Percentiles rank a stretch among this genome's conserved stretches.
Evolutionary conservation across 2,113 vertebrate species (phyloP).

Genomic region (Mesocricetus auratus): DNA sequence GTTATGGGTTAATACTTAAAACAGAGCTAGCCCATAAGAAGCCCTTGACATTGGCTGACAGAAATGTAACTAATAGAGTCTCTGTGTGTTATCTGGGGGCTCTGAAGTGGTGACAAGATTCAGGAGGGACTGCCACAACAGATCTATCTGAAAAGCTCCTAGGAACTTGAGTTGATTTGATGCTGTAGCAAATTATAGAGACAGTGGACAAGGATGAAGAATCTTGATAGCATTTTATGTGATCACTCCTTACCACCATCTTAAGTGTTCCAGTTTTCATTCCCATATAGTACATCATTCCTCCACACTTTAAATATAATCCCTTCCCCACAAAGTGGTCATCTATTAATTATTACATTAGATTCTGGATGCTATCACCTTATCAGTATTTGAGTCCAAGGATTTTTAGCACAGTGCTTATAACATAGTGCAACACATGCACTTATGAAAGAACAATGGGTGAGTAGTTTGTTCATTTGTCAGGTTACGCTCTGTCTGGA

Average conservation of each 20-base stretch:
- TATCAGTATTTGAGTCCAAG: not conserved
- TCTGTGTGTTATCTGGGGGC: too few species aligned
- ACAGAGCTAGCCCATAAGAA: too few species aligned
- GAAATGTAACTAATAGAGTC: too few species aligned
- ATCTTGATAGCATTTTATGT: not conserved
- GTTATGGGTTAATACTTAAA: too few species aligned
- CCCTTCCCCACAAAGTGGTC: not conserved
- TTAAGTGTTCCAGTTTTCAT: not conserved
- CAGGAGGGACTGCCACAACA: too few species aligned
- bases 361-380: not conserved
- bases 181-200: not conserved
- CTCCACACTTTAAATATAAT: not conserved
- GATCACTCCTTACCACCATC: not conserved
- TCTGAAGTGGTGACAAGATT: too few species aligned
- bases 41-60: too few species aligned
- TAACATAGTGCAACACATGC: not conserved
- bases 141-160: not conserved
- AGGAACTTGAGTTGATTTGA: not conserved
- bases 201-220: not conserved
- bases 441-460: not conserved
- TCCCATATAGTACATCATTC: not conserved
- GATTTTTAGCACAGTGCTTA: not conserved
- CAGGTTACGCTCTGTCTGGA: slow-evolving; percentile 29
- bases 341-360: not conserved
- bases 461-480: not conserved